These are phyloP conservation scores for Poeciliopsis prolifica DNA, from an alignment of 2,113 vertebrate genomes.

Conservation along the genomic window DNA sequence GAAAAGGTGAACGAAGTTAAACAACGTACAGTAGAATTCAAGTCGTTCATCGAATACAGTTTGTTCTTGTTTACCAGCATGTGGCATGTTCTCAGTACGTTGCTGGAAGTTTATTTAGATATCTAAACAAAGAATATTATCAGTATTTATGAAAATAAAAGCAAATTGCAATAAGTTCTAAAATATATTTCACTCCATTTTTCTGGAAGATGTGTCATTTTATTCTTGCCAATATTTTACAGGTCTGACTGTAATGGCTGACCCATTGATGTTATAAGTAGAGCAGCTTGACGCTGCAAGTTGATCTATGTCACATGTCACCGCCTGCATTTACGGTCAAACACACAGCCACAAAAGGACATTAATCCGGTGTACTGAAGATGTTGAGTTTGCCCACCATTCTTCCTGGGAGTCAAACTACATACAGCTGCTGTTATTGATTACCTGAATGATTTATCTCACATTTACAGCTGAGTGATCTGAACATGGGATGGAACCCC, in stretches of 20 bases:
- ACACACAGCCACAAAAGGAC: background rate
- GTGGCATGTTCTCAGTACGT: background rate
- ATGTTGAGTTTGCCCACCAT: background rate
- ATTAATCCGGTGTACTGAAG: background rate
- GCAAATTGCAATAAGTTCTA: too few species aligned
- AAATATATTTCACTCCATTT: background rate
- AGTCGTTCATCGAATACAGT: background rate
- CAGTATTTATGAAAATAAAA: too few species aligned
- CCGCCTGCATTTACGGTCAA: background rate
- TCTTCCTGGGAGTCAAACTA: background rate
- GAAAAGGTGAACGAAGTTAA: slow-evolving; percentile 38
- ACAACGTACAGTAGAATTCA: slow-evolving; percentile 33
- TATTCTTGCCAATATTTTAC: background rate
- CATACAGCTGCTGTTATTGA: slow-evolving; percentile 1
- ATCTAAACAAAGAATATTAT: too few species aligned
- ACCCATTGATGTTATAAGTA: slow-evolving; percentile 13
- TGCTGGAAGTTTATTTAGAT: slow-evolving; percentile 4
- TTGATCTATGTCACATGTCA: background rate
- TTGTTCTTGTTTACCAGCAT: background rate
- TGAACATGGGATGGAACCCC: slow-evolving; percentile 4
- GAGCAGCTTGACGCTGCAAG: background rate
- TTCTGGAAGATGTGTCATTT: background rate
- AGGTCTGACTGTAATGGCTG: slow-evolving; percentile 7
- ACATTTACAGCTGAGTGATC: slow-evolving; percentile 5
- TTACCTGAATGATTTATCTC: slow-evolving; percentile 15